phyloP scores from a whole-genome alignment of 2,888 invertebrate genomes.

The Pristionchus mayeri region DNA sequence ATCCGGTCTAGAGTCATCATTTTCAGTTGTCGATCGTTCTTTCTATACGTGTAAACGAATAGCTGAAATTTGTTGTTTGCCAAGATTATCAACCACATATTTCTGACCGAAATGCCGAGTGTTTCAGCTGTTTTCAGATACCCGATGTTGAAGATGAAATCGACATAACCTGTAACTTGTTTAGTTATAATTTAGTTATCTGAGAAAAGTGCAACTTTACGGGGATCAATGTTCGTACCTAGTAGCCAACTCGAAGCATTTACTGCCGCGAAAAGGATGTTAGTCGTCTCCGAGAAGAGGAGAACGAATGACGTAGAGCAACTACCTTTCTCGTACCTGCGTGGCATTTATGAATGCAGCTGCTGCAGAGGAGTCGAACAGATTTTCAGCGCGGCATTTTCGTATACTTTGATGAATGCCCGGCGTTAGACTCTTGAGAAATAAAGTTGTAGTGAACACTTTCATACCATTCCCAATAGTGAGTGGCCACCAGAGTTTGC shows the following conservation, averaged over 20 bases:
- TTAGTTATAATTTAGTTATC: background rate
- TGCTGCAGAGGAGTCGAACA: no score
- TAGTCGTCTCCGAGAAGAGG: background rate
- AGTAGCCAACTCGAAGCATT: constrained; percentile 7
- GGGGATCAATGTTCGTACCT: background rate
- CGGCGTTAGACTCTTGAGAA: background rate
- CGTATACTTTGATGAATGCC: no score
- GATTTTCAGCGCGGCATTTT: no score
- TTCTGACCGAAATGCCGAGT: background rate
- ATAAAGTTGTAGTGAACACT: background rate
- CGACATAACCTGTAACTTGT: background rate
- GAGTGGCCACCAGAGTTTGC: background rate
- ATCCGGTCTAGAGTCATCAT: background rate
- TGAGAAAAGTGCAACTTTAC: no score
- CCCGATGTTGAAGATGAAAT: background rate
- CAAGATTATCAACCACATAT: background rate
- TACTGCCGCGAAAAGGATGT: background rate
- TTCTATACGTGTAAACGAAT: background rate
- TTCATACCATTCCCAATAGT: background rate
- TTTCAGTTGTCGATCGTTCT: background rate
- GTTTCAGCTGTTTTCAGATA: background rate
- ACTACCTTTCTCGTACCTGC: background rate
- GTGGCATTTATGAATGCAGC: no score
- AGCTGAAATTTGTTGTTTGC: background rate
- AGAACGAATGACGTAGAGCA: background rate